Evolutionary conservation across 2,113 vertebrate genomes (phyloP), one percentile per base, ranked within the genome.

Genomic region (Sturnira hondurensis): DNA sequence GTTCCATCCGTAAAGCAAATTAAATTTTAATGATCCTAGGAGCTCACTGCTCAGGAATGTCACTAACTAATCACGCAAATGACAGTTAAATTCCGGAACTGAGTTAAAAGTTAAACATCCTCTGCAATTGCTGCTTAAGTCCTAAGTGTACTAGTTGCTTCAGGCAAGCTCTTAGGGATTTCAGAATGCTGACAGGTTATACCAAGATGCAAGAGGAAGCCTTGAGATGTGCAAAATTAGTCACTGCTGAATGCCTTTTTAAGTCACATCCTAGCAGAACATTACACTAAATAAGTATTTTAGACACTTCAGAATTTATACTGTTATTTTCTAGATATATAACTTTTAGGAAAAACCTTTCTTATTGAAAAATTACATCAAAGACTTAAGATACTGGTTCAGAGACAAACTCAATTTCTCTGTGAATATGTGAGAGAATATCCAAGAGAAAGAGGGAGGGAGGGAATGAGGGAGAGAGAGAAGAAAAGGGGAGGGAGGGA

Each of bases 11-110:
- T 90, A 92, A 97, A 98, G 97, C 98, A 98, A 98, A 98, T 98
- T 97, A 98, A 98, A 98, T 95, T 98, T 98, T 98, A 98, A 98
- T 98, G 97, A 97, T 97, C 96, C 97, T 94, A 96, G 97, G 96
- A 98, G 96, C 78, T 97, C 91, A 97, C 96, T 97, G 95, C 97
- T 96, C 86, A 94, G 91, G 97, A 97, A 97, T 95, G 90, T 96
- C n/a, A 97, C 97, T 80, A 96, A 82, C 43, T 92, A 97, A 97
- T 92, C 70, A 77, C 58, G 26, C 70, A 93, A 97, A 97, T 97
- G 96, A 97, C 97, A 97, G 89, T 80, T 93, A 89, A 97, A 96
- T 86, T 95, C 97, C 19, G 20, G 93, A 98, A 97, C 67, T 93
- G 82, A 80, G 96, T 94, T 86, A 89, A 97, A 97, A 97, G 87